Conservation (phyloP, 2,888 invertebrate species). For the Euzetes globulus region DNA sequence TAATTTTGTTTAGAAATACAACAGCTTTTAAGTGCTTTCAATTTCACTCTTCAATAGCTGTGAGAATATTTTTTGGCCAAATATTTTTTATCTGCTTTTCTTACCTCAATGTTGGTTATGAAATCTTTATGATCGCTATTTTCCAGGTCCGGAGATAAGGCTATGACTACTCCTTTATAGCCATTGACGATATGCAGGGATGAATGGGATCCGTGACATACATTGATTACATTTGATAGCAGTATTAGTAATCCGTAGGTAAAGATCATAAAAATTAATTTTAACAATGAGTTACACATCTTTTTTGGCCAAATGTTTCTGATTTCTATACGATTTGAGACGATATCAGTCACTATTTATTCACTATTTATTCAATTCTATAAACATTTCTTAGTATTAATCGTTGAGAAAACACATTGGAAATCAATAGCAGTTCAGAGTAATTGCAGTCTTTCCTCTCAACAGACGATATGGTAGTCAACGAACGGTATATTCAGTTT, state of each 20-base stretch:
- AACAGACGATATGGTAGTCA: not conserved
- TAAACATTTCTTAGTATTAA: no score
- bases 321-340: no score
- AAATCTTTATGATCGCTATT: not conserved
- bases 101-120: constrained; percentile 2
- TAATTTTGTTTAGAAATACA: not conserved
- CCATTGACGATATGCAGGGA: not conserved
- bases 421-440: no score
- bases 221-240: not conserved
- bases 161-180: constrained; percentile 16
- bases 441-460: no score
- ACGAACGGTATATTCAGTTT: not conserved
- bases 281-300: not conserved
- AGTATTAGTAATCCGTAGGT: not conserved
- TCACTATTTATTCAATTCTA: no score
- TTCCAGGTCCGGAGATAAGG: not conserved
- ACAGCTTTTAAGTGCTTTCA: not conserved
- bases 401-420: no score
- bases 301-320: not conserved
- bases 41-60: not conserved
- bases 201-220: constrained; percentile 7
- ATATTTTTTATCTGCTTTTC: not conserved
- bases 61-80: not conserved
- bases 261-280: not conserved
- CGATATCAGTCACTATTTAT: no score